These are phyloP conservation scores for Amniataba percoides DNA, from an alignment of 2,797 vertebrate genomes.

Conservation along the genomic window DNA sequence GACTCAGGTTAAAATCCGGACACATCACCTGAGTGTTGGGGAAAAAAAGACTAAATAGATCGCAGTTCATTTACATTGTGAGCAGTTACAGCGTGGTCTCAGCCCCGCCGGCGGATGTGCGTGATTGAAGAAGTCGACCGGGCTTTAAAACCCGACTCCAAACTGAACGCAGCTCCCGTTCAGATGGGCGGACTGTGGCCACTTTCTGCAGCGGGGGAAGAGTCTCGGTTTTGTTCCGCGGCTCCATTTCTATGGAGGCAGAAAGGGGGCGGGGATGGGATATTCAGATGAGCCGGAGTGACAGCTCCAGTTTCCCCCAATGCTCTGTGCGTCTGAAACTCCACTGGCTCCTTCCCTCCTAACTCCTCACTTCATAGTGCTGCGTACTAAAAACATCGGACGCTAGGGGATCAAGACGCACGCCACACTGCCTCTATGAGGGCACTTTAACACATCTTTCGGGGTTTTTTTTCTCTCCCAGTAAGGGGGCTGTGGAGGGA, in stretches of 20 bases:
- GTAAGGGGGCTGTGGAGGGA: conserved; percentile 80
- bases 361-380: conserved; percentile 91
- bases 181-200: not conserved
- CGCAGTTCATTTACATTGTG: not conserved
- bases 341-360: conserved; percentile 89
- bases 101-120: not conserved
- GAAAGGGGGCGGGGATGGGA: conserved; percentile 89
- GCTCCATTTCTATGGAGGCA: conserved; percentile 76
- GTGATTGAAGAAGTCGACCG: not conserved
- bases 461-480: conserved; percentile 76
- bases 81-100: not conserved
- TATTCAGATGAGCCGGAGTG: conserved; percentile 95
- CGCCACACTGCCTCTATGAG: conserved; percentile 87
- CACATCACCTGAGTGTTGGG: not conserved
- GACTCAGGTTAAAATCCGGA: not conserved
- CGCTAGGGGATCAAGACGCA: conserved; percentile 91
- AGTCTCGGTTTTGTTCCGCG: conserved; percentile 74
- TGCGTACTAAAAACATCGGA: conserved; percentile 91
- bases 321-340: conserved; percentile 91
- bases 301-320: conserved; percentile 96
- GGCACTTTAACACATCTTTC: conserved; percentile 88
- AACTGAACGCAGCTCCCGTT: not conserved
- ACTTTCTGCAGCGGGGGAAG: conserved; percentile 65
- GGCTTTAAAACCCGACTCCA: not conserved
- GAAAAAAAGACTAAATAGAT: not conserved